Evolutionary conservation across 2,113 vertebrate species (phyloP).

Genomic region (Uropsilus gracilis): DNA sequence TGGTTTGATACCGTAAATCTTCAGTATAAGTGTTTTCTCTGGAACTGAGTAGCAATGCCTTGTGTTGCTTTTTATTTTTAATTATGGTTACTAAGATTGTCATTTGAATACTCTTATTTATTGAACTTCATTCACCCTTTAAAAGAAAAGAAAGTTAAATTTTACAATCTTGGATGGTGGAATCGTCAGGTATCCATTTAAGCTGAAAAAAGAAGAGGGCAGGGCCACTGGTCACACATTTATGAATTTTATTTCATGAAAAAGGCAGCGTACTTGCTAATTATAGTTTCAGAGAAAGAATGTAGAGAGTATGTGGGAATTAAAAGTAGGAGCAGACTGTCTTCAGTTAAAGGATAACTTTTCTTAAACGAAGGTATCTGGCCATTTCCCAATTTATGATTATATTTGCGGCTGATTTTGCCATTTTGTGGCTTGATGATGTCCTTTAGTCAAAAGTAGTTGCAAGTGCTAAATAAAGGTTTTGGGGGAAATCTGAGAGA

Average conservation of each 20-base stretch:
- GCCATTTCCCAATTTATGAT: neutral
- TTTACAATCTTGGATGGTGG: neutral
- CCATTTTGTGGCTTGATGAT: neutral
- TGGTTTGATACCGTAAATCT: constrained; percentile 17
- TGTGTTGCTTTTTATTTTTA: neutral
- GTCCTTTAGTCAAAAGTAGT: neutral
- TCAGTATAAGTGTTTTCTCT: constrained; percentile 9
- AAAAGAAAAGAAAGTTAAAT: constrained; percentile 6
- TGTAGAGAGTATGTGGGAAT: neutral
- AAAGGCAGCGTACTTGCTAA: neutral
- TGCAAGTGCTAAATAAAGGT: neutral
- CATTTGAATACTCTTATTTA: constrained; percentile 36
- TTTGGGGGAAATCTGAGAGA: neutral
- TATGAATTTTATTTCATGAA: neutral
- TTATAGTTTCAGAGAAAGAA: neutral
- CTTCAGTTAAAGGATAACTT: neutral
- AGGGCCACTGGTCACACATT: neutral
- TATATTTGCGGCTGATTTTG: neutral
- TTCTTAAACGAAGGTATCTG: neutral
- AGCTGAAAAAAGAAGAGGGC: neutral
- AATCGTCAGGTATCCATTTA: constrained; percentile 44
- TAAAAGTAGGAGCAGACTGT: neutral
- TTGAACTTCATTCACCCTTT: neutral
- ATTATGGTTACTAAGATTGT: constrained; percentile 30
- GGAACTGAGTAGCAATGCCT: neutral